Evolutionary conservation across 2,888 invertebrate genomes (phyloP).

Genomic region (Cheilosia variabilis): DNA sequence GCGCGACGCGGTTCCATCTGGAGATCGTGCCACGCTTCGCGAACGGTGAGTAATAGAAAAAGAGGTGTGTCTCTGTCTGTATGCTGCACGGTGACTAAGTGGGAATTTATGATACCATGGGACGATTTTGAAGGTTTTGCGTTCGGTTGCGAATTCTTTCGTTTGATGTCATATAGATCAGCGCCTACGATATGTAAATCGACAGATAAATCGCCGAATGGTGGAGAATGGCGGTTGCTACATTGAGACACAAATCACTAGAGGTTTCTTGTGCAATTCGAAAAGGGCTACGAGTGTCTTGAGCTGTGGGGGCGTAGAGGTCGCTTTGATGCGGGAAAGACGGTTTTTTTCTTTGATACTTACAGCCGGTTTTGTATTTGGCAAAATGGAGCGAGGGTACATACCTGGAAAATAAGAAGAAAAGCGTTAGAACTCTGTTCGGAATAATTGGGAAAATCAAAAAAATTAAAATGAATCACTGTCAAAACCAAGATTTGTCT

Average conservation of each 20-base stretch:
- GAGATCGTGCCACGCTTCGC: slow-evolving; percentile 56
- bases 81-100: slow-evolving; percentile 45
- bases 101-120: slow-evolving; percentile 57
- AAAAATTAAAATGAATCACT: no score
- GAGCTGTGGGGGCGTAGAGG: slow-evolving; percentile 7
- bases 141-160: slow-evolving; percentile 32
- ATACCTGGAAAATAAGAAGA: neutral
- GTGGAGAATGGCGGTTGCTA: slow-evolving; percentile 32
- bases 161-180: slow-evolving; percentile 26
- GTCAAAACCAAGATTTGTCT: no score
- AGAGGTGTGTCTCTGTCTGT: slow-evolving; percentile 55
- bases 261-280: slow-evolving; percentile 21
- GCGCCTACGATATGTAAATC: slow-evolving; percentile 30
- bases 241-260: slow-evolving; percentile 45
- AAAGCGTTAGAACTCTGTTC: neutral
- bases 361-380: neutral
- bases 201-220: slow-evolving; percentile 7
- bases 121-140: slow-evolving; percentile 51
- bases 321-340: neutral
- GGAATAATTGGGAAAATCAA: no score
- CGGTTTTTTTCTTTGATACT: neutral
- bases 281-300: slow-evolving; percentile 1
- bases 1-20: slow-evolving; percentile 20
- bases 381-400: neutral
- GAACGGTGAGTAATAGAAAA: slow-evolving; percentile 56